Conservation (phyloP, 2,888 invertebrate genomes). For the Eilema sororculum region DNA sequence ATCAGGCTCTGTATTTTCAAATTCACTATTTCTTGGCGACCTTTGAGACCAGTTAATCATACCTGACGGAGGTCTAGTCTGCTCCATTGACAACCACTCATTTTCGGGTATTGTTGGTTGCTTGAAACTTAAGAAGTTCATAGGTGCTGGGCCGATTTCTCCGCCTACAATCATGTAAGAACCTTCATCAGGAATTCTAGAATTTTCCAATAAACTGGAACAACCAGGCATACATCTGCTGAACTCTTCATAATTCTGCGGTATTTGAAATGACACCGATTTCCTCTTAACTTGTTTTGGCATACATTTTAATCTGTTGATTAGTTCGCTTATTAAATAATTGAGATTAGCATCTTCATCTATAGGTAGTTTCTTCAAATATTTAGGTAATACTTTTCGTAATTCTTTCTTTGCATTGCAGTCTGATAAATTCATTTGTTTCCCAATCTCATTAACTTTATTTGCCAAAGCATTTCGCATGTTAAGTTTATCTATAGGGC, state of each 20-base stretch:
- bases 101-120: slow-evolving; percentile 11
- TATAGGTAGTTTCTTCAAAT: slow-evolving; percentile 60
- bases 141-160: slow-evolving; percentile 21
- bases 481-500: slow-evolving; percentile 52
- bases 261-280: slow-evolving; percentile 53
- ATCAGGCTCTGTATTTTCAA: not conserved
- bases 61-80: slow-evolving; percentile 20
- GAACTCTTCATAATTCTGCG: slow-evolving; percentile 56
- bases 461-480: slow-evolving; percentile 63
- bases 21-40: slow-evolving; percentile 1
- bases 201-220: slow-evolving; percentile 50
- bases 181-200: slow-evolving; percentile 26
- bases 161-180: slow-evolving; percentile 42
- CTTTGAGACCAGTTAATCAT: slow-evolving; percentile 18
- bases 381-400: slow-evolving; percentile 57
- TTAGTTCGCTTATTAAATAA: slow-evolving; percentile 64
- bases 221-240: slow-evolving; percentile 51
- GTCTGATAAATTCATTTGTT: slow-evolving; percentile 35
- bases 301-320: slow-evolving; percentile 62
- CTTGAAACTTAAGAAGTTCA: slow-evolving; percentile 12
- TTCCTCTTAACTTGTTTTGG: slow-evolving; percentile 39
- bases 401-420: slow-evolving; percentile 49
- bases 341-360: slow-evolving; percentile 51
- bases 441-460: slow-evolving; percentile 63
- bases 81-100: slow-evolving; percentile 35